Conservation (phyloP, 2,888 invertebrate genomes). For the Lithosia quadra region DNA sequence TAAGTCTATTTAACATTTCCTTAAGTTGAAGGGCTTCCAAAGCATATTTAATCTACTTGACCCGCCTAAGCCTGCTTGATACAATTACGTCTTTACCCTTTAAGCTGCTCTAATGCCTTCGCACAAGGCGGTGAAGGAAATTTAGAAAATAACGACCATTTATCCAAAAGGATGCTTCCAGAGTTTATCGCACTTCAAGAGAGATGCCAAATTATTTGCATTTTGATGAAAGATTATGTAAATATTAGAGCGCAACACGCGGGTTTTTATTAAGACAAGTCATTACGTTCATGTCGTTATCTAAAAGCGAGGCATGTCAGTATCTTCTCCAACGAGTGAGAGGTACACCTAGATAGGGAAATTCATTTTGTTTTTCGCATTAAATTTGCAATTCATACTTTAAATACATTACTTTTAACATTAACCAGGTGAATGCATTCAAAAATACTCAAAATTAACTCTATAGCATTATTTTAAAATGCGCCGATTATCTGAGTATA, state of each 20-base stretch:
- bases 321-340: neutral
- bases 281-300: neutral
- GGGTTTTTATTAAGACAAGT: neutral
- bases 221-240: neutral
- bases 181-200: constrained; percentile 9
- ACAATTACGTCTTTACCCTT: constrained; percentile 49
- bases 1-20: constrained; percentile 33
- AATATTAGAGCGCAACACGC: neutral
- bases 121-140: constrained; percentile 36
- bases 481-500: too few species aligned
- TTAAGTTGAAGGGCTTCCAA: constrained; percentile 29
- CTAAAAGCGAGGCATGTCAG: neutral
- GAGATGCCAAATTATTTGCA: neutral
- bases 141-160: constrained; percentile 35
- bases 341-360: neutral
- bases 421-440: too few species aligned
- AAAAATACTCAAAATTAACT: too few species aligned
- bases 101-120: constrained; percentile 40
- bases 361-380: neutral
- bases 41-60: constrained; percentile 44
- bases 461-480: too few species aligned
- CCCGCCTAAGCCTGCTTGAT: constrained; percentile 39
- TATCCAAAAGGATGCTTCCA: constrained; percentile 30
- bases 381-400: neutral
- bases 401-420: too few species aligned